A percentile compares a stretch with the other conserved stretches of the same genome.
phyloP scores from a whole-genome alignment of 2,888 invertebrate genomes.

The Troides aeacus region DNA sequence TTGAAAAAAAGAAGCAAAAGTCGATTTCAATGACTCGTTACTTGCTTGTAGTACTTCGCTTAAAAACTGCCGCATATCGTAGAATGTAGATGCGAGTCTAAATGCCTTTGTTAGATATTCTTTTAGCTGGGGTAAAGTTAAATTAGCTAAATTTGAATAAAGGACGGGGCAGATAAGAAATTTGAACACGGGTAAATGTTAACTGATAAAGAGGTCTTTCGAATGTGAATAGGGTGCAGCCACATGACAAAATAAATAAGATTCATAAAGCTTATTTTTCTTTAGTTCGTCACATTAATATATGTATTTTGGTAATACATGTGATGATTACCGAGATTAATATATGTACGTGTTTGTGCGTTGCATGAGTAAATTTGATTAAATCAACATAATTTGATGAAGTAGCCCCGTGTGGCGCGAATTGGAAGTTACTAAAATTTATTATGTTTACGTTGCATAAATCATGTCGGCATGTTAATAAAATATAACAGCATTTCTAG shows the following conservation, averaged over 20 bases:
- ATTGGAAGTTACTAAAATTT: background rate
- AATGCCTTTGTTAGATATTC: constrained; percentile 8
- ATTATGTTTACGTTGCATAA: background rate
- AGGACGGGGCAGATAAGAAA: constrained; percentile 14
- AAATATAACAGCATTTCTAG: too few species aligned
- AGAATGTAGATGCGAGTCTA: background rate
- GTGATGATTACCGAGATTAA: background rate
- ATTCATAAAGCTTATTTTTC: too few species aligned
- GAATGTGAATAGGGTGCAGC: background rate
- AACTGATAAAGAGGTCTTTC: background rate
- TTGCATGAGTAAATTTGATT: background rate
- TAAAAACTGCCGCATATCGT: background rate
- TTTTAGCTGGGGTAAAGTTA: constrained; percentile 5
- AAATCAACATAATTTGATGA: background rate
- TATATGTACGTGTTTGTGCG: background rate
- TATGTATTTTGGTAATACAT: too few species aligned
- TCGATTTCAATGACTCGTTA: background rate
- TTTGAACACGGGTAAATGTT: background rate
- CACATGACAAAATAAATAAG: background rate
- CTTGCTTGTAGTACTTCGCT: background rate
- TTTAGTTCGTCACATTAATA: too few species aligned
- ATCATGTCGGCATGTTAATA: background rate
- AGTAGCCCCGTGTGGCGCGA: background rate
- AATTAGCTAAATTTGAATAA: constrained; percentile 22
- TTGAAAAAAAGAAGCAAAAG: background rate